These are phyloP conservation scores for Dendrolimus pini DNA, from an alignment of 2,888 invertebrate species.

Conservation along the genomic window DNA sequence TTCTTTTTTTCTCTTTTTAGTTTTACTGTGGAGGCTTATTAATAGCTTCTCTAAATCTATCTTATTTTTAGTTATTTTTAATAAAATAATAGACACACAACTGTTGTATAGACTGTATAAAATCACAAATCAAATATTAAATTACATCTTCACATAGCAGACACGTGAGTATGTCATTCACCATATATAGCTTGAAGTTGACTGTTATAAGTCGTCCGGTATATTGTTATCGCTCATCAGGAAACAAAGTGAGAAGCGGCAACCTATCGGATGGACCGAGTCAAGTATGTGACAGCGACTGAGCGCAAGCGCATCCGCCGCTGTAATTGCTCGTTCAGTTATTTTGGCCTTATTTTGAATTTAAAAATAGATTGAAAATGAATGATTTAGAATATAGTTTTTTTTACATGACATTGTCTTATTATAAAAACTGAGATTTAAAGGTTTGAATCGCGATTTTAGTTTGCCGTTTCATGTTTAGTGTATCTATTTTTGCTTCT, in stretches of 20 bases:
- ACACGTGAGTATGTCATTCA: neutral
- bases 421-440: too few species aligned
- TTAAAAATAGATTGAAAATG: neutral
- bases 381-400: neutral
- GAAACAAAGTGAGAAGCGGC: constrained; percentile 27
- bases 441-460: too few species aligned
- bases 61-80: too few species aligned
- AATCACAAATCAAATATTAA: neutral
- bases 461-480: too few species aligned
- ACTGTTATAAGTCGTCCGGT: neutral
- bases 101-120: neutral
- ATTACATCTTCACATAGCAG: neutral
- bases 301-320: neutral
- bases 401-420: too few species aligned
- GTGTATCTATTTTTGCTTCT: too few species aligned
- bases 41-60: too few species aligned
- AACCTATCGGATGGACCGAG: constrained; percentile 8
- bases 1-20: too few species aligned
- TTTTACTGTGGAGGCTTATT: too few species aligned
- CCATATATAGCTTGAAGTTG: neutral
- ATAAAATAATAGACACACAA: neutral
- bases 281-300: neutral
- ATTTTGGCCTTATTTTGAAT: neutral
- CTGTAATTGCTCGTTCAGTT: neutral
- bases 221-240: constrained; percentile 24